phyloP scores from a whole-genome alignment of 2,797 vertebrate species.

The Falco peregrinus region DNA sequence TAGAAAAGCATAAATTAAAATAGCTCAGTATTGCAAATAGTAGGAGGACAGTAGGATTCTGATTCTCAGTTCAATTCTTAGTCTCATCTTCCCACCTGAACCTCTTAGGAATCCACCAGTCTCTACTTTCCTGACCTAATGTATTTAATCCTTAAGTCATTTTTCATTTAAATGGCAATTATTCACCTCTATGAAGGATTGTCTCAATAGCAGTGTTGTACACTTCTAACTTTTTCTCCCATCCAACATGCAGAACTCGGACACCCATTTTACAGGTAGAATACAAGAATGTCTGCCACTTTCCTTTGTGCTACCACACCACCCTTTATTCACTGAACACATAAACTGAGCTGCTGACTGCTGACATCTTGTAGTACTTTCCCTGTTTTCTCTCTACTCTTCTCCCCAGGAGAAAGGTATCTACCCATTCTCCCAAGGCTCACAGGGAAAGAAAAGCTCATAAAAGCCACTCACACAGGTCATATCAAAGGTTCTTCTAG shows the following conservation, averaged over 20 bases:
- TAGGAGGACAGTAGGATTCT: background rate
- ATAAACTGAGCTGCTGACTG: background rate
- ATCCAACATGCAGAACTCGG: background rate
- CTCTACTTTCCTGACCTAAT: background rate
- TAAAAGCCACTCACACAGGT: background rate
- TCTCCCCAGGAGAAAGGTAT: background rate
- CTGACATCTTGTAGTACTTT: background rate
- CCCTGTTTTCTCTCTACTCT: background rate
- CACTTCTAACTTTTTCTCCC: background rate
- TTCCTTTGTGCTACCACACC: background rate
- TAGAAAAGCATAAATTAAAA: background rate
- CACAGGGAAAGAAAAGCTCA: background rate
- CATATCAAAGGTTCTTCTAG: background rate
- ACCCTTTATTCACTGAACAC: background rate
- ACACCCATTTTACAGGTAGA: background rate
- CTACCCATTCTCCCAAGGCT: background rate
- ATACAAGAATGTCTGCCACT: background rate
- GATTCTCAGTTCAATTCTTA: background rate
- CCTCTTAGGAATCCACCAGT: background rate
- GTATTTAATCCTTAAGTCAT: background rate
- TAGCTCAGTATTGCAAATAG: background rate
- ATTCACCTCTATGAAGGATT: background rate
- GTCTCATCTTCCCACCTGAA: background rate
- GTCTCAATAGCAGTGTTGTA: background rate
- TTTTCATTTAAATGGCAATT: background rate